phyloP scores from a whole-genome alignment of 2,797 vertebrate species.

The Acomys russatus region DNA sequence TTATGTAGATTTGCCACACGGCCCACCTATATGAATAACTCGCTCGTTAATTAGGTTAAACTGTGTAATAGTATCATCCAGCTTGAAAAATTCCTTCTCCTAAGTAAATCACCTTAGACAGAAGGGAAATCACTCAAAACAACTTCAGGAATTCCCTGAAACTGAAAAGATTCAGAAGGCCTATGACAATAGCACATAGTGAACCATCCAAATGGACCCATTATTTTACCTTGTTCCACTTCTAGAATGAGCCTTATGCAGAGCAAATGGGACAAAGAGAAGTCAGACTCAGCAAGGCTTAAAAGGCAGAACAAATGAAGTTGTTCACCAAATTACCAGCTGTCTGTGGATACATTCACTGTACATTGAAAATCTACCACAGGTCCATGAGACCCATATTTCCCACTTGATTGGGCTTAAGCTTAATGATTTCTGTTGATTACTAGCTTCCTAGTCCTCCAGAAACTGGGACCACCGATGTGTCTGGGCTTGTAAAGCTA shows the following conservation, averaged over 20 bases:
- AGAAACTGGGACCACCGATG: background rate
- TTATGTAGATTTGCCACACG: background rate
- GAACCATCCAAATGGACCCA: background rate
- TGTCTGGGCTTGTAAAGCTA: background rate
- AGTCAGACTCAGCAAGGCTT: background rate
- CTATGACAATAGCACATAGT: background rate
- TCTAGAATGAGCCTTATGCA: background rate
- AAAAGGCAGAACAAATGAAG: background rate
- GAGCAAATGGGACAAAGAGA: background rate
- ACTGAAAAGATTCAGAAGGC: background rate
- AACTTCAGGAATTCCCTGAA: no score
- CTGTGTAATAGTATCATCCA: background rate
- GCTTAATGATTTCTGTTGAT: background rate
- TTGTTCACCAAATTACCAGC: background rate
- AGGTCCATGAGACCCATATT: no score
- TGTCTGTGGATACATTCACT: background rate
- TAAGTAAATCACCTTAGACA: background rate
- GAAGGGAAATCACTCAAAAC: background rate
- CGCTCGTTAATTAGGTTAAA: background rate
- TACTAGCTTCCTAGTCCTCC: background rate
- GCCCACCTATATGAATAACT: background rate
- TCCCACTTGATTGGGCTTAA: fast-evolving
- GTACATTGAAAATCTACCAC: no score
- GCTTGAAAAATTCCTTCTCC: background rate
- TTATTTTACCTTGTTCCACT: background rate